Evolutionary conservation across 2,113 vertebrate species (phyloP), one percentile per base, ranked within the genome.

Genomic region (Vimba vimba): DNA sequence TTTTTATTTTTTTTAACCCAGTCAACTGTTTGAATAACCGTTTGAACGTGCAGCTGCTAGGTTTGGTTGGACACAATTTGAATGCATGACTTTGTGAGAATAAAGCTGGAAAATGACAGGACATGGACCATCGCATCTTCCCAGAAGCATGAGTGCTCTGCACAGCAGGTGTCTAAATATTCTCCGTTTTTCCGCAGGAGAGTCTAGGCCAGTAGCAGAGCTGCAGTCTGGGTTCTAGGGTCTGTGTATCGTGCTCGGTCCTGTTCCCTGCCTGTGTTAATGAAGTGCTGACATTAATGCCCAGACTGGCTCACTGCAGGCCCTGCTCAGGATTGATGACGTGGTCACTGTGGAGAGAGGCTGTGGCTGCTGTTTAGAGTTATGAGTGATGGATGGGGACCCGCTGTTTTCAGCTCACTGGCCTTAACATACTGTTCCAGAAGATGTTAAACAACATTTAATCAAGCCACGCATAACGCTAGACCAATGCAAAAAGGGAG

Each of bases 91-190:
- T 84, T 17, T 76, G 25, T 59, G 50, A 25, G 45, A 27, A 82
- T 47, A 77, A 68, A 68, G 68, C 57, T 39, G 79, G 86, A 79
- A 79, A 64, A 27, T 82, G 88, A 76, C 66, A 71, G 86, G 77
- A 74, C 74, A 39, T 78, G 78, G 79, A 74, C 30, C 52, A 88
- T 86, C 45, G 60, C 71, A 71, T 82, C 85, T 88, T 89, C 88
- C 88, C 86, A 86, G 87, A 87, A 88, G 82, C 82, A 77, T 64
- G 85, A 89, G 86, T 86, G 84, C 71, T 78, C 50, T 68, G 81
- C 75, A 36, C 60, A 78, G 76, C 90, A 91, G 90, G 90, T 91
- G 90, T 91, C 85, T 89, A 90, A 89, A 91, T 87, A 87, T 39
- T 50, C 25, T 36, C 19, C 36, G 62, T 66, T 62, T 87, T 91